These are phyloP conservation scores for Holacanthella duospinosa DNA, from an alignment of 2,888 invertebrate species.

Conservation along the genomic window DNA sequence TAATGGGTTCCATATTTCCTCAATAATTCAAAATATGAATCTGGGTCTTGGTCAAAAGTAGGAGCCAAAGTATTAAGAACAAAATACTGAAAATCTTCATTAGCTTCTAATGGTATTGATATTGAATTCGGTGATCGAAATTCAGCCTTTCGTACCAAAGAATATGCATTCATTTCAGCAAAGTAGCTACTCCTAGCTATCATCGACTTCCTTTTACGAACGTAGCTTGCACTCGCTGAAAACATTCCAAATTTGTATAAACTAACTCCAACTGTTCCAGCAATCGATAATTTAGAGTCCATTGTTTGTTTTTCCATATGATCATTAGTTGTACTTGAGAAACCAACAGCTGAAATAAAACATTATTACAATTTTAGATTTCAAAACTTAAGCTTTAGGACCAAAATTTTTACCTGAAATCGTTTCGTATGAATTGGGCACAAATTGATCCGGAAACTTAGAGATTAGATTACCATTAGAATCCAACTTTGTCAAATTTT, in stretches of 20 bases:
- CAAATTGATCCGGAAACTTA: background rate
- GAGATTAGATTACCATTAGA: background rate
- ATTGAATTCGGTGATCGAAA: background rate
- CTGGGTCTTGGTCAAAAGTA: background rate
- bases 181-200: background rate
- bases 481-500: background rate
- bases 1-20: background rate
- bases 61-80: background rate
- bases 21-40: background rate
- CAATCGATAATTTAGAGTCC: background rate
- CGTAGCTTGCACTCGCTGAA: background rate
- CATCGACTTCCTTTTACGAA: background rate
- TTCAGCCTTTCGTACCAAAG: background rate
- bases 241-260: background rate
- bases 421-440: background rate
- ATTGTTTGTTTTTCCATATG: background rate
- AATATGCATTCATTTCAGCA: background rate
- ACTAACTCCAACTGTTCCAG: background rate
- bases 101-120: background rate
- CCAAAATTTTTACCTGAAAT: background rate
- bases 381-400: background rate
- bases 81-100: background rate
- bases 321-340: background rate
- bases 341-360: background rate
- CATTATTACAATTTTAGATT: background rate